Evolutionary conservation across 2,888 invertebrate genomes (phyloP).

Genomic region (Caenorhabditis zanzibari): DNA sequence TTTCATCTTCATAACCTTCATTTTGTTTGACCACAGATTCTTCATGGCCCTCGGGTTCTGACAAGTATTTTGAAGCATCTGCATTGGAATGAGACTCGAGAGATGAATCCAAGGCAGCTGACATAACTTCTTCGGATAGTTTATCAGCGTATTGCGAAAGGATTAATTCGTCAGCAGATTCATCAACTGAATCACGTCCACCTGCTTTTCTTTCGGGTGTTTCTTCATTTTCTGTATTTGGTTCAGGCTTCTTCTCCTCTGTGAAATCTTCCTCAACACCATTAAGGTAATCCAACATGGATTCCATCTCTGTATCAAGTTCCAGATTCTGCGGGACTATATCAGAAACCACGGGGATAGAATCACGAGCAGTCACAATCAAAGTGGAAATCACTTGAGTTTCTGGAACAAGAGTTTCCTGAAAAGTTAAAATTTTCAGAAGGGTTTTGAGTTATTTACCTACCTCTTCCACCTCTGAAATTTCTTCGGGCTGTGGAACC

Average conservation of each 20-base stretch:
- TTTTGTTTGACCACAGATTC: conserved; percentile 20
- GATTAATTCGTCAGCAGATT: conserved; percentile 2
- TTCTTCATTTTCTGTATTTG: no score
- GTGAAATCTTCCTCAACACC: conserved; percentile 20
- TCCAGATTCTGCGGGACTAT: neutral
- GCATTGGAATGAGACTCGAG: neutral
- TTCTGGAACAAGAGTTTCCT: conserved; percentile 45
- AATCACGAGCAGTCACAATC: conserved; percentile 12
- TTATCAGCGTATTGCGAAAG: conserved; percentile 30
- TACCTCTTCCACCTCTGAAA: conserved; percentile 8
- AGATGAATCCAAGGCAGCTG: conserved; percentile 6
- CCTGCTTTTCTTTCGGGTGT: conserved; percentile 3
- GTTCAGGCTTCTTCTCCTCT: neutral
- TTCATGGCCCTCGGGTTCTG: conserved; percentile 6
- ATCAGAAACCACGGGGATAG: neutral
- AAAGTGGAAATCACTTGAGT: conserved; percentile 44
- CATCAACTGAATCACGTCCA: conserved; percentile 19
- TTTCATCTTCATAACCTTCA: neutral
- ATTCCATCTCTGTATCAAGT: conserved; percentile 57
- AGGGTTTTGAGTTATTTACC: neutral
- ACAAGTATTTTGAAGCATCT: conserved; percentile 11
- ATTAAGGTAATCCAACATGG: conserved; percentile 52
- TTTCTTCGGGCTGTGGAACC: neutral
- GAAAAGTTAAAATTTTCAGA: no score
- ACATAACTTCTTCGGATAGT: conserved; percentile 26